Evolutionary conservation across 2,888 invertebrate species (phyloP).

Genomic region (Lepetodrilus schrolli): DNA sequence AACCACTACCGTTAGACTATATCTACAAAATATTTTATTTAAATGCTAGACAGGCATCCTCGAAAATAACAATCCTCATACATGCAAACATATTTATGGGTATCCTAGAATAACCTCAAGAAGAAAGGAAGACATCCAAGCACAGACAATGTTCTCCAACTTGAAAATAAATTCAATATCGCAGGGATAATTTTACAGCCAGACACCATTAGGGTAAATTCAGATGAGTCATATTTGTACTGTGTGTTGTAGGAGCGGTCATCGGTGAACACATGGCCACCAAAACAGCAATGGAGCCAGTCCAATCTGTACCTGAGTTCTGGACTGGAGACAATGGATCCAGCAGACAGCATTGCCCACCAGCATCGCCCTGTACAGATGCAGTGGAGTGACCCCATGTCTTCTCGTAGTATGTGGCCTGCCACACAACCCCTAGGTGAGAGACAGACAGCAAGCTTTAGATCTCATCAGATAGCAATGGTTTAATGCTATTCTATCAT

Average conservation of each 20-base stretch:
- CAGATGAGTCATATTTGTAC: neutral
- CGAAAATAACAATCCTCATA: neutral
- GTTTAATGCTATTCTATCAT: too few species aligned
- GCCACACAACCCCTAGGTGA: slow-evolving; percentile 33
- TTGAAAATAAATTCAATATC: too few species aligned
- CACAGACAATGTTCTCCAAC: too few species aligned
- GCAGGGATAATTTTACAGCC: neutral
- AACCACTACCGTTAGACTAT: too few species aligned
- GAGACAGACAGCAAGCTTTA: too few species aligned
- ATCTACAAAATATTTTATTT: too few species aligned
- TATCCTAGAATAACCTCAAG: neutral
- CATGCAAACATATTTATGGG: neutral
- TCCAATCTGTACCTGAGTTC: slow-evolving; percentile 16
- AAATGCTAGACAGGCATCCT: too few species aligned
- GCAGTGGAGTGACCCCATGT: slow-evolving; percentile 71
- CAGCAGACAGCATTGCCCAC: slow-evolving; percentile 37
- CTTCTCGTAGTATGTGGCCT: slow-evolving; percentile 59
- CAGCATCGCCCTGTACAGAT: slow-evolving; percentile 64
- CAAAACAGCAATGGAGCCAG: slow-evolving; percentile 42
- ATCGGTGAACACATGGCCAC: slow-evolving; percentile 43
- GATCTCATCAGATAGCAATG: too few species aligned
- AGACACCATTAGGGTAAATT: neutral
- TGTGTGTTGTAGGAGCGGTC: slow-evolving; percentile 32
- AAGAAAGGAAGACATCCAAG: too few species aligned
- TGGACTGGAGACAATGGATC: slow-evolving; percentile 41